Base-by-base conservation (phyloP, 2,888 invertebrate species). In the Tupiocoris notatus region DNA sequence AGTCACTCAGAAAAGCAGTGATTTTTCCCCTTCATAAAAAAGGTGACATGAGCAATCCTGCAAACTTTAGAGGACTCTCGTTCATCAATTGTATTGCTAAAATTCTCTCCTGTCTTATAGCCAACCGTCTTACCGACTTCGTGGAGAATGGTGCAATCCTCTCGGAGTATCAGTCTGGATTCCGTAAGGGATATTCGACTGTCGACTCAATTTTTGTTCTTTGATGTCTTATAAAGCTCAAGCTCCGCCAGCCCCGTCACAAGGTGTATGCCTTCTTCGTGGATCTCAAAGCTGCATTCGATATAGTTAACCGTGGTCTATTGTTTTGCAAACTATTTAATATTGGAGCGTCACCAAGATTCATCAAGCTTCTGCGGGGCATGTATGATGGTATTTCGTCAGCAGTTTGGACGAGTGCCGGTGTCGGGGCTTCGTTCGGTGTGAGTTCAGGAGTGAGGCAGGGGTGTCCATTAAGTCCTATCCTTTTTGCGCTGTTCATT, bases 391-490 rank as follows among this genome's bases (percentile, higher is more conserved):
- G n/a, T n/a, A n/a, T n/a, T n/a, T n/a, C n/a, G n/a, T n/a, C n/a
- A n/a, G n/a, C n/a, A n/a, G n/a, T n/a, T n/a, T n/a, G n/a, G n/a
- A n/a, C n/a, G n/a, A n/a, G n/a, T n/a, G n/a, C n/a, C n/a, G n/a
- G n/a, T n/a, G n/a, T n/a, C n/a, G n/a, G n/a, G n/a, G 67, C n/a
- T 2, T 18, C 24, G 1, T 74, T 64, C 20, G 2, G 7, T 6
- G 74, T 22, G 17, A 22, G 67, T 18, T n/a, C n/a, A 12, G 74
- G 63, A 0, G 64, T 62, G 39, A 54, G 22, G 64, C 64, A 62
- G 64, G 74, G 54, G 17, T 74, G 62, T 21, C 74, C 64, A 1
- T 64, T 74, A 57, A 74, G 74, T 23, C 74, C 54, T 7, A 22
- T 74, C 12, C 56, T 74, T 2, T 74, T 1, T n/a, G 2, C 61